These are phyloP conservation scores for Pollenia labialis DNA, from an alignment of 2,888 invertebrate genomes.

Conservation along the genomic window DNA sequence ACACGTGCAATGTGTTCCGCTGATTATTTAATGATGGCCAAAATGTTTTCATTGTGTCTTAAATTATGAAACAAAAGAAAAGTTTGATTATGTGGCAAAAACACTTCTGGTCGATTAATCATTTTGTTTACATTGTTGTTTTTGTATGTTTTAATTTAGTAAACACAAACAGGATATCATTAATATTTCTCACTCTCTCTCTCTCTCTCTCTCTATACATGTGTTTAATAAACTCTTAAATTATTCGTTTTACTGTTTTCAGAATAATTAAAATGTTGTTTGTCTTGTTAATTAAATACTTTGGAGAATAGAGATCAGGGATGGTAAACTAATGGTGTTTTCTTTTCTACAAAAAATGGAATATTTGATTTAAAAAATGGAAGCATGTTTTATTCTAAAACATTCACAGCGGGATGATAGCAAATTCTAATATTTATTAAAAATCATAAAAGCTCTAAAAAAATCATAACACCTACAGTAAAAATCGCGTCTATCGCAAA, in stretches of 20 bases:
- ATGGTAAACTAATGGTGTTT: too few species aligned
- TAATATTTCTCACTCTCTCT: not conserved
- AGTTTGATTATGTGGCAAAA: not conserved
- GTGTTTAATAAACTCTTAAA: too few species aligned
- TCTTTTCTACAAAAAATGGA: too few species aligned
- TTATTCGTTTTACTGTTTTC: not conserved
- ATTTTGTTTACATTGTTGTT: not conserved
- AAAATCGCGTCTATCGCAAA: too few species aligned
- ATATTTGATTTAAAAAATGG: too few species aligned
- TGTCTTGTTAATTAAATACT: slow-evolving; percentile 5
- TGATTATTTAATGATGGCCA: not conserved
- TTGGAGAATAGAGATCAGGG: not conserved
- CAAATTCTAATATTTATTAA: too few species aligned
- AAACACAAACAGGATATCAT: slow-evolving; percentile 3
- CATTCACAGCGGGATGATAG: too few species aligned
- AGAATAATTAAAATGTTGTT: not conserved
- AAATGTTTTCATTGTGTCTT: not conserved
- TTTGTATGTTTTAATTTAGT: slow-evolving; percentile 23
- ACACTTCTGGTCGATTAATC: not conserved
- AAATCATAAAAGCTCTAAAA: too few species aligned
- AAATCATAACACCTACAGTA: too few species aligned
- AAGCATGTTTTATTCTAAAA: too few species aligned
- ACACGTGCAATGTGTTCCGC: too few species aligned
- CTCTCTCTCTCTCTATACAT: too few species aligned
- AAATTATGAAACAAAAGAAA: not conserved